Evolutionary conservation across 2,113 vertebrate genomes (phyloP).

Genomic region (Calyptomena viridis): DNA sequence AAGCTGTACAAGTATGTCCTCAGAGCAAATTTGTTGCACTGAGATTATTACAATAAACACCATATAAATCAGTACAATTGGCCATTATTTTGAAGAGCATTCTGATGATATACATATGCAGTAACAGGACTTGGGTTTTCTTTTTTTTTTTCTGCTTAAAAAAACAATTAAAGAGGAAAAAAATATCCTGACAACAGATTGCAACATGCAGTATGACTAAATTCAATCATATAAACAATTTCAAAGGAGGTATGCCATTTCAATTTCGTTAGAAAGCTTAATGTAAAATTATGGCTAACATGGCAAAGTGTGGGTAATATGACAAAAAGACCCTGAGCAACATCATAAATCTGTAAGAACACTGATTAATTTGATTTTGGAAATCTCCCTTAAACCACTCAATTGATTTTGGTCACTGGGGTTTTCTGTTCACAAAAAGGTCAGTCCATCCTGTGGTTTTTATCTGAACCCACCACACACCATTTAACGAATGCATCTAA

Average conservation of each 20-base stretch:
- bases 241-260: constrained; percentile 17
- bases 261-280: constrained; percentile 27
- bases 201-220: constrained; percentile 23
- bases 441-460: constrained; percentile 42
- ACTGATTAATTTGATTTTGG: constrained; percentile 53
- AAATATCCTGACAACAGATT: neutral
- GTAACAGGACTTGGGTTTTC: neutral
- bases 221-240: constrained; percentile 21
- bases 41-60: constrained; percentile 19
- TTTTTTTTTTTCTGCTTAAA: neutral
- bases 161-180: neutral
- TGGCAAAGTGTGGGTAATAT: neutral
- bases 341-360: constrained; percentile 35
- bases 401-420: constrained; percentile 32
- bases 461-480: constrained; percentile 3
- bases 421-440: neutral
- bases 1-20: neutral
- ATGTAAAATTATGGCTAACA: constrained; percentile 47
- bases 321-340: constrained; percentile 58
- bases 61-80: neutral
- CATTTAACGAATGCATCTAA: constrained; percentile 24
- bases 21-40: neutral
- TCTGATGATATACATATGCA: neutral
- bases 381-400: constrained; percentile 35
- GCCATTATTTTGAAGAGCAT: constrained; percentile 43